Evolutionary conservation across 2,797 vertebrate species (phyloP), one percentile per base, ranked within the genome.

Genomic region (Channa striata): DNA sequence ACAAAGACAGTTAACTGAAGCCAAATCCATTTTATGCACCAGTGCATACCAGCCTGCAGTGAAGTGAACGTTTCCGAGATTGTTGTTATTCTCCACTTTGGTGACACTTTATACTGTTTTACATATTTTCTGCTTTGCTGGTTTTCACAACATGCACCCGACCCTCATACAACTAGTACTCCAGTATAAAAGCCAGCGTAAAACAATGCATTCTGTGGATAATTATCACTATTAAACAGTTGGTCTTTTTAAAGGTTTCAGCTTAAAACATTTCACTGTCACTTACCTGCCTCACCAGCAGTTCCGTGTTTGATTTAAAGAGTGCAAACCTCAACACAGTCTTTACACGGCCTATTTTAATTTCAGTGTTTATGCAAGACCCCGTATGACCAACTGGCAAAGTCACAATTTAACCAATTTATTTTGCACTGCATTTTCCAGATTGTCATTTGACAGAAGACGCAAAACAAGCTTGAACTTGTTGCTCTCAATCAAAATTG

Each of bases 401-500:
- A 20, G 50, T 57, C 46, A 63, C 23, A 59, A 40, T 40, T 59
- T 4, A 1, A 36, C 36, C 42, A 46, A 1, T 43, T 53, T 9
- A 49, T 46, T 52, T 58, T 52, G 36, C 34, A 14, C 49, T 50
- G 53, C 52, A 63, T 72, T 60, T 51, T 25, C 33, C 66, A 71
- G 49, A 53, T 59, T 43, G 37, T 7, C 43, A 51, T 59, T 49
- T 72, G 53, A 72, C 30, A 62, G 47, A 61, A 34, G 34, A 43
- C 20, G 49, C 43, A 62, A 67, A 74, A 59, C 47, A 44, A 40
- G 17, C 51, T 47, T 37, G 13, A 40, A 37, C 34, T 11, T 4
- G 36, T 17, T 62, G 46, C 51, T 46, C 25, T 42, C 19, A 14
- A 20, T 40, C 36, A 46, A 48, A 71, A 12, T 20, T 52, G 33